Percentiles rank a stretch among this genome's conserved stretches.
Evolutionary conservation across 1,140 invertebrate genomes (phyloP).

Genomic region (Hetaerina americana): DNA sequence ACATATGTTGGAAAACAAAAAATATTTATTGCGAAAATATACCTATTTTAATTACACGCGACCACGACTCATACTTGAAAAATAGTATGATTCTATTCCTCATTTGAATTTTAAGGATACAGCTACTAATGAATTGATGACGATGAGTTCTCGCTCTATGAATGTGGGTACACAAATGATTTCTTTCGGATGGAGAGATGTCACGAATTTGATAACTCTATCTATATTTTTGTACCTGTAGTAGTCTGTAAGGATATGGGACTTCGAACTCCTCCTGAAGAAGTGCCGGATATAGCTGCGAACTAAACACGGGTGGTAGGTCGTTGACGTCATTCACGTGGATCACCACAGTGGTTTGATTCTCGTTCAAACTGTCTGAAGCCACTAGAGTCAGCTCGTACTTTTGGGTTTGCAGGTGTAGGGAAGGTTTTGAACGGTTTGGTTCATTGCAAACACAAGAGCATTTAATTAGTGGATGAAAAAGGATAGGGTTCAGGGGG

Average conservation of each 20-base stretch:
- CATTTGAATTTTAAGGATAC: too few relatives aligned
- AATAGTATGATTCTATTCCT: too few relatives aligned
- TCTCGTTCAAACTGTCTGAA: slow-evolving; percentile 74
- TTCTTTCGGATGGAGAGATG: too few relatives aligned
- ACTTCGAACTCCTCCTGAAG: slow-evolving; percentile 50
- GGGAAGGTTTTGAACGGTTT: background rate
- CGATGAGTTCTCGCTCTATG: too few relatives aligned
- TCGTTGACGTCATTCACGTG: slow-evolving; percentile 69
- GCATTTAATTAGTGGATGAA: background rate
- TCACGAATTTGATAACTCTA: too few relatives aligned
- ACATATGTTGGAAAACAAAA: too few relatives aligned
- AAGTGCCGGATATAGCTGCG: slow-evolving; percentile 47
- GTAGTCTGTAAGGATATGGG: slow-evolving; percentile 40
- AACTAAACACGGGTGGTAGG: slow-evolving; percentile 61
- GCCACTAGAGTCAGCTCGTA: slow-evolving; percentile 76
- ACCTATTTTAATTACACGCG: too few relatives aligned
- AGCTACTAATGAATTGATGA: too few relatives aligned
- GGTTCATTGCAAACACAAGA: background rate
- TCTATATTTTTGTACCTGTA: slow-evolving; percentile 48
- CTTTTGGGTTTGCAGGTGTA: slow-evolving; percentile 29
- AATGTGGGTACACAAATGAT: too few relatives aligned
- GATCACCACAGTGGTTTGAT: slow-evolving; percentile 62
- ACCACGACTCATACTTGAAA: too few relatives aligned
- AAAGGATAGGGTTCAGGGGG: background rate
- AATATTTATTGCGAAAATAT: too few relatives aligned